These are phyloP conservation scores for Phocides pigmalion DNA, from an alignment of 1,140 invertebrate species.

Conservation along the genomic window DNA sequence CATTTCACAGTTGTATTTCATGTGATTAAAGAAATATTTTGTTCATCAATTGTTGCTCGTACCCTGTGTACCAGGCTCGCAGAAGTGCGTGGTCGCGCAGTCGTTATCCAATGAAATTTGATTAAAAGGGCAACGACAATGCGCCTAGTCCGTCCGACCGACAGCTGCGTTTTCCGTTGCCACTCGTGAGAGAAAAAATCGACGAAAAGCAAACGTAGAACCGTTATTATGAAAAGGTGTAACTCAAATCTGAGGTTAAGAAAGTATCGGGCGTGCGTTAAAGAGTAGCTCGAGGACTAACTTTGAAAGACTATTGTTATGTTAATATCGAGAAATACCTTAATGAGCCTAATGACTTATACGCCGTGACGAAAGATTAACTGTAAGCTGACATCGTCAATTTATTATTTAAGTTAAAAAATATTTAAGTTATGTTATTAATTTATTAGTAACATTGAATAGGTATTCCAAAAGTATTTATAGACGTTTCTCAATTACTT, in stretches of 20 bases:
- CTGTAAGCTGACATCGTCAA: conserved; percentile 8
- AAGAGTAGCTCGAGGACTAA: conserved; percentile 2
- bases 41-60: neutral
- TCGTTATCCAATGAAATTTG: conserved; percentile 50
- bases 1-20: too few relatives aligned
- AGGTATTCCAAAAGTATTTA: too few relatives aligned
- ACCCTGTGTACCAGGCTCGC: conserved; percentile 20
- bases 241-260: conserved; percentile 27
- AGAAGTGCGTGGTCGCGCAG: conserved; percentile 31
- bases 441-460: too few relatives aligned
- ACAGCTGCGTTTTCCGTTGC: conserved; percentile 56
- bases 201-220: neutral
- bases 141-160: conserved; percentile 22
- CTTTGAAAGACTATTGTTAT: conserved; percentile 6
- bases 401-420: conserved; percentile 6
- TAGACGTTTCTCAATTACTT: too few relatives aligned
- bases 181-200: conserved; percentile 32
- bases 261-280: conserved; percentile 2
- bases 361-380: conserved; percentile 12
- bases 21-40: neutral
- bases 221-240: conserved; percentile 1
- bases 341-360: conserved; percentile 15
- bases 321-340: conserved; percentile 19
- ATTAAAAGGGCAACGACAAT: conserved; percentile 48
- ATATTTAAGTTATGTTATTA: neutral